These are phyloP conservation scores for Papilio dardanus DNA, from an alignment of 1,140 invertebrate genomes.

Conservation along the genomic window DNA sequence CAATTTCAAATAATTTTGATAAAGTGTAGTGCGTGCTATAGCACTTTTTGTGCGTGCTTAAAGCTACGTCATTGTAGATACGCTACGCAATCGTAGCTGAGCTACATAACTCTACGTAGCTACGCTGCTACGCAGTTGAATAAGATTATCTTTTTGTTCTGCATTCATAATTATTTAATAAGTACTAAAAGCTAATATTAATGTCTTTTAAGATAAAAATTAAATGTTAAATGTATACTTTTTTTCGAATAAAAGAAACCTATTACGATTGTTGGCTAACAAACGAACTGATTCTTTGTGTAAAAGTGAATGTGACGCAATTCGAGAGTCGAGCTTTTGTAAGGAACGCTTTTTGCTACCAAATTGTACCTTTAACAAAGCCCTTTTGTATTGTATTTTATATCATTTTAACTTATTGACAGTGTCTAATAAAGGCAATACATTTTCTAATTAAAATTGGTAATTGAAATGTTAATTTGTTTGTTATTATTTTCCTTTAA, in stretches of 20 bases:
- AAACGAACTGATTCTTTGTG: constrained; percentile 6
- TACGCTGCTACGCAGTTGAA: not conserved
- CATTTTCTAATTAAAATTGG: not conserved
- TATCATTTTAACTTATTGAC: not conserved
- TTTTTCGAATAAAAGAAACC: not conserved
- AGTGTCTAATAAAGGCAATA: not conserved
- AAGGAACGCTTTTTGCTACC: not conserved
- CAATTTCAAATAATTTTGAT: no score
- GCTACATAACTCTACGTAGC: not conserved
- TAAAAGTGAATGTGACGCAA: not conserved
- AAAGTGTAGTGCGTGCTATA: no score
- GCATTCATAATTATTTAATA: not conserved
- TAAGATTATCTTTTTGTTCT: not conserved
- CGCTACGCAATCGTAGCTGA: not conserved
- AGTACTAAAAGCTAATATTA: no score
- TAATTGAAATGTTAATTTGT: no score
- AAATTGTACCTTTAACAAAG: not conserved
- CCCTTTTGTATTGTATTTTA: not conserved
- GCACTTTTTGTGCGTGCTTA: not conserved
- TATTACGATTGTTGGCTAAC: not conserved
- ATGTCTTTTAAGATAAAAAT: no score
- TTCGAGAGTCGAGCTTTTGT: not conserved
- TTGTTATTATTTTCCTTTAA: no score
- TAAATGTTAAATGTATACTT: not conserved
- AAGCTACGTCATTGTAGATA: not conserved